Base-by-base conservation (phyloP, 2,888 invertebrate genomes). In the Capitulum mitella region DNA sequence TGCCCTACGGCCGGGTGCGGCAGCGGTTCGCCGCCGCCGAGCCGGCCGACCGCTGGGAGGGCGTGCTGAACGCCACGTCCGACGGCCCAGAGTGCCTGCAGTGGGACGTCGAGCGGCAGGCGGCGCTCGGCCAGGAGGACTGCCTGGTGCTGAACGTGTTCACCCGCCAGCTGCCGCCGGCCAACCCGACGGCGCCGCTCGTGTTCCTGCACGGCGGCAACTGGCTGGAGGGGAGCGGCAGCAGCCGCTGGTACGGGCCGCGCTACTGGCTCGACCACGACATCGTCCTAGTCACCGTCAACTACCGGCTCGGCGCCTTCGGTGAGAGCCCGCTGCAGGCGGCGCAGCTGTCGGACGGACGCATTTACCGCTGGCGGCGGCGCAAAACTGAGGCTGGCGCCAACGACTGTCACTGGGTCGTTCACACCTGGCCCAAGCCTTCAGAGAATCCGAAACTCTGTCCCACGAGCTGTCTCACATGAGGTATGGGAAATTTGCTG, bases 191-290 rank as follows among this genome's bases (percentile, higher is more conserved):
- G n/a, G 79, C 78, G 46, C 78, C 79, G 26, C 87, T 96, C 82
- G 86, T 97, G 77, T 97, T 97, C 96, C 93, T 96, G 83, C 95
- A 95, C 85, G 96, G 97, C 0, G 97, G 97, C 10, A 94, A 95
- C 34, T 97, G 94, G 86, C 94, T 94, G 92, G 92, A 92, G 83
- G 97, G 97, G 43, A 94, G 95, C 37, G 92, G 94, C 70, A 95
- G 95, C 29, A 89, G 96, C 83, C 96, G 97, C 85, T 91, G 97
- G 82, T 98, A 98, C 88, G 95, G 98, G 92, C 93, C 84, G 92
- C 94, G 83, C 91, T 98, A 88, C 93, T 97, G 37, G 92, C 93
- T 46, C 91, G 92, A 80, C 93, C 93, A 86, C 93, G 95, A 86
- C 93, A 84, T 95, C 78, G 94, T 98, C 84, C 94, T 98, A 19